Conservation (phyloP, 2,797 vertebrate species). For the Mionectes olivaceus region DNA sequence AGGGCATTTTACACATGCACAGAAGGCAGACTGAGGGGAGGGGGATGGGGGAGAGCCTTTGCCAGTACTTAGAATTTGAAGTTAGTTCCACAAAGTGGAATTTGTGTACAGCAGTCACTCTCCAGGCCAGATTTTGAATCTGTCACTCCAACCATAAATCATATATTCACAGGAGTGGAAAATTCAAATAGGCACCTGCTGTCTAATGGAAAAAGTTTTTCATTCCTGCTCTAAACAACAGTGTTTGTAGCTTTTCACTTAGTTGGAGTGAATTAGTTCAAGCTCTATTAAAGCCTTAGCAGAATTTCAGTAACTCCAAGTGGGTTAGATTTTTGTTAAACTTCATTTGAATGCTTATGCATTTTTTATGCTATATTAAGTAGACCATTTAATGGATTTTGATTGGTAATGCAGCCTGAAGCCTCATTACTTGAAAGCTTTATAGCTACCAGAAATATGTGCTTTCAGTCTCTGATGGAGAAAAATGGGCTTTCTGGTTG, state of each 20-base stretch:
- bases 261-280: not conserved
- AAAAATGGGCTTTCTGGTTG: conserved; percentile 49
- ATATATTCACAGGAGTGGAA: not conserved
- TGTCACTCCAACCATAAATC: not conserved
- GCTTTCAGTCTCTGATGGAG: not conserved
- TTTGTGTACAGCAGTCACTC: not conserved
- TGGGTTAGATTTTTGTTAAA: conserved; percentile 15
- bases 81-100: not conserved
- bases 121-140: conserved; percentile 29
- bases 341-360: conserved; percentile 4
- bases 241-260: conserved; percentile 6
- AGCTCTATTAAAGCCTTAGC: not conserved
- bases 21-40: not conserved
- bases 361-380: conserved; percentile 17
- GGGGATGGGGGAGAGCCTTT: not conserved
- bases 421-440: conserved; percentile 56
- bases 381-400: conserved; percentile 50
- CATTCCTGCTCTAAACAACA: not conserved
- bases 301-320: not conserved
- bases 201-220: conserved; percentile 43
- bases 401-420: conserved; percentile 52
- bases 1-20: not conserved
- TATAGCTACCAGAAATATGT: conserved; percentile 18
- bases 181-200: not conserved
- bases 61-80: not conserved